Conservation (phyloP, 2,113 vertebrate genomes). For the Ploceus nigricollis region DNA sequence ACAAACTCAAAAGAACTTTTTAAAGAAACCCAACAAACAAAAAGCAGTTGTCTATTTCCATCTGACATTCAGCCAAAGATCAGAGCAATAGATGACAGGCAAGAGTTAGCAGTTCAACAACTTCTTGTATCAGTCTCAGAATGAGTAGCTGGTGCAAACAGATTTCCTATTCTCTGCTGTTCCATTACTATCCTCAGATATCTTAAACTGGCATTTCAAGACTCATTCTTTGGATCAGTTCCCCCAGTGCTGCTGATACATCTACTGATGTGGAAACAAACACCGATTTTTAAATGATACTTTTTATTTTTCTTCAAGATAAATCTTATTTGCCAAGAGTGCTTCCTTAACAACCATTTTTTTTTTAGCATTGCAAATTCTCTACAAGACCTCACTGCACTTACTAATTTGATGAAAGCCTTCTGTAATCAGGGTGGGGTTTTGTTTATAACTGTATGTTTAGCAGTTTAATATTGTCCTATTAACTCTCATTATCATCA, state of each 20-base stretch:
- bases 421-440: neutral
- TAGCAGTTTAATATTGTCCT: neutral
- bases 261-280: neutral
- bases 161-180: neutral
- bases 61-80: neutral
- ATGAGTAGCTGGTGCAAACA: neutral
- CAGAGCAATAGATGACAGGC: neutral
- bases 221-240: neutral
- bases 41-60: neutral
- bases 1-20: neutral
- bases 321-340: neutral
- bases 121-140: neutral
- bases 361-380: neutral
- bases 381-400: neutral
- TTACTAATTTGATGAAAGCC: neutral
- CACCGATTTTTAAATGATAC: neutral
- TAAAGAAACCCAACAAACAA: neutral
- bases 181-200: neutral
- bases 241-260: accelerated
- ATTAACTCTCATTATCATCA: neutral
- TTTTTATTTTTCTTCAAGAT: neutral
- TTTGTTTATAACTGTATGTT: neutral
- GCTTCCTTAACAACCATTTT: neutral
- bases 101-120: neutral
- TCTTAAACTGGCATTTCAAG: neutral